Percentiles rank a stretch among this genome's conserved stretches.
phyloP scores from a whole-genome alignment of 2,113 vertebrate species.

The Plectropomus leopardus region DNA sequence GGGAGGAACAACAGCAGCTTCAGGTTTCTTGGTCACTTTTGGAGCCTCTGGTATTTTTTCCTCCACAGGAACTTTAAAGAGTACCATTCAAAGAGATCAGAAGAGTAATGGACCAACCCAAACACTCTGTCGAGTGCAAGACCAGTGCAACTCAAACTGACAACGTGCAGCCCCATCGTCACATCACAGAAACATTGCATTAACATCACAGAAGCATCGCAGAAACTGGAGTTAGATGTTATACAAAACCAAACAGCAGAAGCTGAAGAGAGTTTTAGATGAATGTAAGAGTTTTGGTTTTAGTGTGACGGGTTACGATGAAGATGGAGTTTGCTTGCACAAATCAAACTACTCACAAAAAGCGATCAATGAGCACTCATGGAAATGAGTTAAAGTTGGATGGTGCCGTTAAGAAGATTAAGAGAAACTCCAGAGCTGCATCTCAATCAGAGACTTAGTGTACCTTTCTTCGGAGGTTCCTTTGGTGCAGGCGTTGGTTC shows the following conservation, averaged over 20 bases:
- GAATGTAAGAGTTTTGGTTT: constrained; percentile 25
- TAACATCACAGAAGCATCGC: background rate
- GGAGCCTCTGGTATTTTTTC: constrained; percentile 84
- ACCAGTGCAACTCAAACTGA: background rate
- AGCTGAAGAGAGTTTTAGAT: background rate
- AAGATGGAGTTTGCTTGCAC: constrained; percentile 24
- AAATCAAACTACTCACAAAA: constrained; percentile 18
- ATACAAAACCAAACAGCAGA: constrained; percentile 17
- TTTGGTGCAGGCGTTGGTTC: constrained; percentile 78
- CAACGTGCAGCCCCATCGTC: constrained; percentile 2
- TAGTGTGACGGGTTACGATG: background rate
- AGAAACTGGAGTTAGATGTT: constrained; percentile 23
- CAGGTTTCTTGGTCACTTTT: constrained; percentile 82
- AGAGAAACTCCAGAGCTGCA: constrained; percentile 8
- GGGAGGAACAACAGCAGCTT: constrained; percentile 72
- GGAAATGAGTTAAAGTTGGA: constrained; percentile 20
- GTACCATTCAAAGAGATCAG: constrained; percentile 61
- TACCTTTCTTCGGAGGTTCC: constrained; percentile 76
- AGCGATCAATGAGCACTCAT: background rate
- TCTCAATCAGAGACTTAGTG: background rate
- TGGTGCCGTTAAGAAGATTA: constrained; percentile 39
- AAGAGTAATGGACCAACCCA: constrained; percentile 6
- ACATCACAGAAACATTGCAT: background rate
- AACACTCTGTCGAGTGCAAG: constrained; percentile 78
- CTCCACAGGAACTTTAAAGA: constrained; percentile 90